Evolutionary conservation across 1,140 invertebrate genomes (phyloP).

Genomic region (Hetaerina americana): DNA sequence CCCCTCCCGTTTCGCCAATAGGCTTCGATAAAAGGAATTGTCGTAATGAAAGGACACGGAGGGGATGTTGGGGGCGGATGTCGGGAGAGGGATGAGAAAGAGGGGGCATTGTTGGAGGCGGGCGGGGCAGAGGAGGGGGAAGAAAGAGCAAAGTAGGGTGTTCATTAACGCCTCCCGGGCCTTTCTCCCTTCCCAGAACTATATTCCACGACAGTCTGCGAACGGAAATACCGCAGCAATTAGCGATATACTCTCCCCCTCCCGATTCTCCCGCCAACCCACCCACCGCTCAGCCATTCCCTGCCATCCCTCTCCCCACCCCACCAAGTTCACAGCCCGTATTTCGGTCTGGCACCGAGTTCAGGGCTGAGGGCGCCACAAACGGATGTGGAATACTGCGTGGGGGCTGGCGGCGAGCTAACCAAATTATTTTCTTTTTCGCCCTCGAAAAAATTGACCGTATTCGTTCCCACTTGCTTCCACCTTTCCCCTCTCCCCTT

Average conservation of each 20-base stretch:
- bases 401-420: not conserved
- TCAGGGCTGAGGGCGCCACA: not conserved
- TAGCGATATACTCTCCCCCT: not conserved
- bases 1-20: not conserved
- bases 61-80: too few species aligned
- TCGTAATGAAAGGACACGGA: not conserved
- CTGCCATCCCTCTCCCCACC: too few species aligned
- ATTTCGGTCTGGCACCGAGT: not conserved
- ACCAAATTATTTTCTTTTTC: not conserved
- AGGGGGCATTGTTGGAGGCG: too few species aligned
- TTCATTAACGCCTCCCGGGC: not conserved
- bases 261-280: too few species aligned
- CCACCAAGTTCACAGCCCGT: not conserved
- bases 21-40: not conserved
- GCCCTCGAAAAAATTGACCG: too few species aligned
- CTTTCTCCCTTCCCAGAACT: not conserved
- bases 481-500: too few species aligned
- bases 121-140: too few species aligned
- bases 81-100: too few species aligned
- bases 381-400: too few species aligned
- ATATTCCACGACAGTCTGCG: not conserved
- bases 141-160: too few species aligned
- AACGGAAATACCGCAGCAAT: not conserved
- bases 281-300: too few species aligned
- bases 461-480: not conserved